phyloP scores from a whole-genome alignment of 2,113 vertebrate genomes.

The Lampris megalopsis region DNA sequence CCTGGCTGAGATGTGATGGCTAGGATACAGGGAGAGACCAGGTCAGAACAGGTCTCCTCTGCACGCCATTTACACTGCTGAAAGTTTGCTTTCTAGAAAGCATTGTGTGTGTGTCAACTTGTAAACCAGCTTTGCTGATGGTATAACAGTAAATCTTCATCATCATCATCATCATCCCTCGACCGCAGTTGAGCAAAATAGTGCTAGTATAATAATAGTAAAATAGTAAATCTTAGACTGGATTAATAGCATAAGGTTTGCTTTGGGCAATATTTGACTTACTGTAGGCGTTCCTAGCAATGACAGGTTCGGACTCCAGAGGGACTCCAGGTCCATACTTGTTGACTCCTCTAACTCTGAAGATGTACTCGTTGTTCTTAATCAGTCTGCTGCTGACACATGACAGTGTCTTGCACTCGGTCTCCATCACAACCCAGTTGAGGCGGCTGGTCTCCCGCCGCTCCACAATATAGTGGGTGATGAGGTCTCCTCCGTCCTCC shows the following conservation, averaged over 20 bases:
- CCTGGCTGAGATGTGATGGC: slow-evolving; percentile 91
- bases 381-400: slow-evolving; percentile 92
- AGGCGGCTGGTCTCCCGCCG: slow-evolving; percentile 97
- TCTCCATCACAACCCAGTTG: slow-evolving; percentile 95
- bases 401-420: slow-evolving; percentile 93
- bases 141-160: no score
- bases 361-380: slow-evolving; percentile 97
- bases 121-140: no score
- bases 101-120: background rate
- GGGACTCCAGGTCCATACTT: slow-evolving; percentile 94
- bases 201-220: no score
- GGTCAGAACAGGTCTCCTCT: no score
- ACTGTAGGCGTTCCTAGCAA: slow-evolving; percentile 98
- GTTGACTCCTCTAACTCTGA: slow-evolving; percentile 96
- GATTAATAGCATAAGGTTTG: no score
- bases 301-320: slow-evolving; percentile 88
- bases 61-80: no score
- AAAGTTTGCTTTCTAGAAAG: background rate
- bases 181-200: no score
- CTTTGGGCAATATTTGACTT: slow-evolving; percentile 52
- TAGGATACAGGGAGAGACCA: slow-evolving; percentile 54
- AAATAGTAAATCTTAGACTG: no score
- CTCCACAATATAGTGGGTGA: slow-evolving; percentile 93
- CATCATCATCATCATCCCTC: no score
- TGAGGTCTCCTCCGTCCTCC: slow-evolving; percentile 92